Evolutionary conservation across 2,888 invertebrate genomes (phyloP).

Genomic region (Hypselothyrea guttata): DNA sequence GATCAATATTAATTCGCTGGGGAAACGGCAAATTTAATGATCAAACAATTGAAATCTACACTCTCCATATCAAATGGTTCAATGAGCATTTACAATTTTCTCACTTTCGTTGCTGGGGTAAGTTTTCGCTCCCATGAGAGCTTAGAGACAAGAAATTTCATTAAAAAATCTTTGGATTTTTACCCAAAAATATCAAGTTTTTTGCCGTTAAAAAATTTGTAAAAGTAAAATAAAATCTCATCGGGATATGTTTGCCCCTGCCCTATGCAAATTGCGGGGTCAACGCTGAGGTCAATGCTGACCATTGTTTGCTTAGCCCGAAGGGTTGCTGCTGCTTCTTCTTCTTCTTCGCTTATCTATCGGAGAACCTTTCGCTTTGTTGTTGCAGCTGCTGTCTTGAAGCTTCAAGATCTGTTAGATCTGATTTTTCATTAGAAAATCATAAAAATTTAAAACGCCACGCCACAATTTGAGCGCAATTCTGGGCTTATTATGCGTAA

Average conservation of each 20-base stretch:
- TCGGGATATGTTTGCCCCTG: constrained; percentile 23
- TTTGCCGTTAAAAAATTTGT: constrained; percentile 33
- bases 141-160: constrained; percentile 33
- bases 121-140: constrained; percentile 20
- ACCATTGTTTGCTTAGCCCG: constrained; percentile 51
- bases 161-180: constrained; percentile 49
- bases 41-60: constrained; percentile 3
- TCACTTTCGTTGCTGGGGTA: neutral
- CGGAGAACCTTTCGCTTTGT: constrained; percentile 4
- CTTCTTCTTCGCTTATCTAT: neutral
- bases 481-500: constrained; percentile 69
- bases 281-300: constrained; percentile 74
- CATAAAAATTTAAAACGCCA: constrained; percentile 72
- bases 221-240: constrained; percentile 43
- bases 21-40: neutral
- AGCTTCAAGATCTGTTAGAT: constrained; percentile 39
- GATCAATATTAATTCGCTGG: constrained; percentile 33
- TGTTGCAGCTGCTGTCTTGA: constrained; percentile 57
- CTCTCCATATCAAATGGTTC: constrained; percentile 62
- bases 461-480: constrained; percentile 1
- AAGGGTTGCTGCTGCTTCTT: constrained; percentile 73
- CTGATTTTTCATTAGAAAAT: constrained; percentile 70
- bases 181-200: constrained; percentile 56
- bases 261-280: constrained; percentile 79
- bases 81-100: constrained; percentile 36